Percentiles rank a stretch among this genome's conserved stretches.
phyloP scores from a whole-genome alignment of 2,113 vertebrate species.

The Craseonycteris thonglongyai region DNA sequence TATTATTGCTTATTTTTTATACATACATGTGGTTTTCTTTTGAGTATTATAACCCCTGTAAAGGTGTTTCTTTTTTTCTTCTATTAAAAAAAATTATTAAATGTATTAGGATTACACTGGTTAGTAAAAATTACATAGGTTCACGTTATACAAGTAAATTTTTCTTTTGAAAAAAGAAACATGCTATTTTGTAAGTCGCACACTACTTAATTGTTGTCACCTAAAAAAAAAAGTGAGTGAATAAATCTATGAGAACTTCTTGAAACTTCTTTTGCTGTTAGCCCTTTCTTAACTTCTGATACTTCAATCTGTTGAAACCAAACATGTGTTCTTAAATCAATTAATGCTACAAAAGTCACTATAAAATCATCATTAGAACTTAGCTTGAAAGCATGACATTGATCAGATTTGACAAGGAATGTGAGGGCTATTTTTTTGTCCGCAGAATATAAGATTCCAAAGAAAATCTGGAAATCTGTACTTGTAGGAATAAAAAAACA shows the following conservation, averaged over 20 bases:
- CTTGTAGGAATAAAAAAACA: not conserved
- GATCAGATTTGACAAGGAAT: slow-evolving; percentile 63
- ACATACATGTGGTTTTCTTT: not conserved
- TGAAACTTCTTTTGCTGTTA: slow-evolving; percentile 65
- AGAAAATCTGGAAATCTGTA: slow-evolving; percentile 63
- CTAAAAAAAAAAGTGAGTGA: slow-evolving; percentile 22
- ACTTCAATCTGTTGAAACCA: slow-evolving; percentile 66
- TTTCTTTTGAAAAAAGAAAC: not conserved
- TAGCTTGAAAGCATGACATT: slow-evolving; percentile 67
- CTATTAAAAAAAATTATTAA: too few relatives aligned
- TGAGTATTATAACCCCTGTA: not conserved
- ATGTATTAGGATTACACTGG: too few relatives aligned
- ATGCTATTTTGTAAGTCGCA: slow-evolving; percentile 58
- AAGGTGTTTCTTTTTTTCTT: not conserved
- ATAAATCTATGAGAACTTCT: slow-evolving; percentile 57
- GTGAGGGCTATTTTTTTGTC: slow-evolving; percentile 29
- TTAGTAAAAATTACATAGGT: too few relatives aligned
- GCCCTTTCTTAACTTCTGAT: slow-evolving; percentile 47
- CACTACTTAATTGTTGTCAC: slow-evolving; percentile 41
- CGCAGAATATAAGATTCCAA: slow-evolving; percentile 62
- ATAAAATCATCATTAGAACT: slow-evolving; percentile 62
- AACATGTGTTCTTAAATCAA: slow-evolving; percentile 61
- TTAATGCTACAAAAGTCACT: slow-evolving; percentile 63
- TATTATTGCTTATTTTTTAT: too few relatives aligned
- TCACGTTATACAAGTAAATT: too few relatives aligned